Conservation (phyloP, 92 coral and sea anemone genomes). For the Epizoanthus rinbou region DNA sequence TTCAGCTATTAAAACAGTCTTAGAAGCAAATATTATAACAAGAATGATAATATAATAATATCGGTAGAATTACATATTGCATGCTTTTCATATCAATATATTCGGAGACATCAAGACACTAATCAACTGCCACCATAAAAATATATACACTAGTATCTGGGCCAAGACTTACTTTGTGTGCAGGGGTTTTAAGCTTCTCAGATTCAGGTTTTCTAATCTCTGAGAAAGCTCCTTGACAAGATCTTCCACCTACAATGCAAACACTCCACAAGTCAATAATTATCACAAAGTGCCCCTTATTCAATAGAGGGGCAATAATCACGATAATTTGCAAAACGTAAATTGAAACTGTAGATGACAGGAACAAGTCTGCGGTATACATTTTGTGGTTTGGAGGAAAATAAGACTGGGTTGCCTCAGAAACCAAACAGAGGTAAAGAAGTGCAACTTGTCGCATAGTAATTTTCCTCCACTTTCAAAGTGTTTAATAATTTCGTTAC, state of each 20-base stretch:
- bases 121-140: too few species aligned
- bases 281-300: background rate
- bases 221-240: conserved; percentile 78
- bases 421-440: too few species aligned
- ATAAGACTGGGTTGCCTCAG: background rate
- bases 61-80: too few species aligned
- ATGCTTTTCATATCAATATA: too few species aligned
- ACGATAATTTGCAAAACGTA: too few species aligned
- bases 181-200: conserved; percentile 69
- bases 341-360: too few species aligned
- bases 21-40: too few species aligned
- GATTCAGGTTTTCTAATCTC: conserved; percentile 76
- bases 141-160: background rate
- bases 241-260: conserved; percentile 74
- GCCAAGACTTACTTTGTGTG: conserved; percentile 67
- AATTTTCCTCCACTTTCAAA: background rate
- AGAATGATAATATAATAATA: too few species aligned
- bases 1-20: too few species aligned
- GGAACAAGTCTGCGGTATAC: background rate
- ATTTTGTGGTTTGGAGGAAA: background rate
- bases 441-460: too few species aligned
- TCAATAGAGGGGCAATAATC: background rate
- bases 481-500: background rate
- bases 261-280: background rate
- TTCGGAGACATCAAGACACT: too few species aligned